Evolutionary conservation across 2,888 invertebrate species (phyloP), one percentile per base, ranked within the genome.

Genomic region (Spilosoma lubricipeda): DNA sequence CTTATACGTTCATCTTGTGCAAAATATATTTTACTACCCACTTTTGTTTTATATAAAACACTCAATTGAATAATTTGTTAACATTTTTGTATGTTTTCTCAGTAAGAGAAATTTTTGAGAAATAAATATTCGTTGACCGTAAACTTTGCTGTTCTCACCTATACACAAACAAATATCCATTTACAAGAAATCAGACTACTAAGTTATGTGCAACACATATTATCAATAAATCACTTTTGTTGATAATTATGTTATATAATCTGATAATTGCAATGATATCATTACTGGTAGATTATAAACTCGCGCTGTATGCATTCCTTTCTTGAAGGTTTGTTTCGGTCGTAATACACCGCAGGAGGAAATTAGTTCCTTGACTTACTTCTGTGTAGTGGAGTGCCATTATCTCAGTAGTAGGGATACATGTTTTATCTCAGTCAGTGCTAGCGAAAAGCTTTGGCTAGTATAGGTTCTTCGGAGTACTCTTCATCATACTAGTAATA

Each of bases 221-320:
- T 56, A 69, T 56, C 20, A 56, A 15, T 11, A n/a, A 56, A 56
- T 56, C 36, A 56, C 23, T 69, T 45, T 33, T 27, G 7, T 68
- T 68, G 68, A 68, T 52, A 68, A 48, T 52, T 36, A 36, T 33
- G 27, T 30, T 67, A 67, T 56, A 69, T 69, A 56, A 36, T n/a
- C 8, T 36, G n/a, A 56, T 39, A 69, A n/a, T 33, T 23, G 20
- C 30, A 45, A 67, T 67, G 52, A 56, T 36, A n/a, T 36, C 33
- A 39, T 13, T n/a, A 23, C 52, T 23, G 23, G 23, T 52, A 11
- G 52, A 23, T 56, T 23, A 56, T 56, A n/a, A 56, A 56, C 11
- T n/a, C 9, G 9, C 9, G 2, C 23, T 20, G 20, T 11, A 33
- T 68, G 33, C 33, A 68, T 23, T 45, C 2, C 23, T 8, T 56